These are phyloP conservation scores for Anolis apletophallus DNA, from an alignment of 2,797 vertebrate species.

Conservation along the genomic window DNA sequence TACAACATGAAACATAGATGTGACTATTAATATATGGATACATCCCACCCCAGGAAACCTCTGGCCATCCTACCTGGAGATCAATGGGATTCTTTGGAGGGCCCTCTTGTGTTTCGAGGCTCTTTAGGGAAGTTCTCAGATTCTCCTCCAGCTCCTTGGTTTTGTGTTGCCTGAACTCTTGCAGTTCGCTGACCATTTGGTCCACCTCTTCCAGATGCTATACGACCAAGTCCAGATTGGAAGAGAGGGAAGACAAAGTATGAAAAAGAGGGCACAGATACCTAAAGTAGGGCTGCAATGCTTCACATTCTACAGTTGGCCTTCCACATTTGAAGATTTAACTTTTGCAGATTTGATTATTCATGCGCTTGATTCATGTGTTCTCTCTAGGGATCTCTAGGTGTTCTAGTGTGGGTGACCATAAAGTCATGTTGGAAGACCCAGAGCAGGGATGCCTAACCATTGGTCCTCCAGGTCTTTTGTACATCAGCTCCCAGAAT, in stretches of 20 bases:
- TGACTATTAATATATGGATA: not conserved
- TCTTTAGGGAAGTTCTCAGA: conserved; percentile 25
- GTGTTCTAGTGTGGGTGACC: too few relatives aligned
- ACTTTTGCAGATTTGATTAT: too few relatives aligned
- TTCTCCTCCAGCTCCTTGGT: conserved; percentile 44
- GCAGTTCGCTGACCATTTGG: conserved; percentile 12
- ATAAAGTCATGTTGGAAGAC: too few relatives aligned
- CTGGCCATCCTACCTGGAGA: conserved; percentile 32
- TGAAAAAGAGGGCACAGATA: not conserved
- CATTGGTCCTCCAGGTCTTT: too few relatives aligned
- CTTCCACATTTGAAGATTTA: too few relatives aligned
- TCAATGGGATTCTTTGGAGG: not conserved
- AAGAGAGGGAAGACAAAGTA: not conserved
- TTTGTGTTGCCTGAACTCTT: conserved; percentile 55
- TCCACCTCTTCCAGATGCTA: conserved; percentile 52
- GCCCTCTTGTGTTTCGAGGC: not conserved
- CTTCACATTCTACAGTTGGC: too few relatives aligned
- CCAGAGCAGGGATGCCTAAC: too few relatives aligned
- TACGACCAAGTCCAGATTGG: not conserved
- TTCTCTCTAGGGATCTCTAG: too few relatives aligned
- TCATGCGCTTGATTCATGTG: too few relatives aligned
- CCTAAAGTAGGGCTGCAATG: too few relatives aligned
- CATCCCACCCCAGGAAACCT: not conserved
- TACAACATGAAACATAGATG: too few relatives aligned
- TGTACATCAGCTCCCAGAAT: too few relatives aligned